Conservation (phyloP, 2,888 invertebrate species). For the Eupithecia vulgata region DNA sequence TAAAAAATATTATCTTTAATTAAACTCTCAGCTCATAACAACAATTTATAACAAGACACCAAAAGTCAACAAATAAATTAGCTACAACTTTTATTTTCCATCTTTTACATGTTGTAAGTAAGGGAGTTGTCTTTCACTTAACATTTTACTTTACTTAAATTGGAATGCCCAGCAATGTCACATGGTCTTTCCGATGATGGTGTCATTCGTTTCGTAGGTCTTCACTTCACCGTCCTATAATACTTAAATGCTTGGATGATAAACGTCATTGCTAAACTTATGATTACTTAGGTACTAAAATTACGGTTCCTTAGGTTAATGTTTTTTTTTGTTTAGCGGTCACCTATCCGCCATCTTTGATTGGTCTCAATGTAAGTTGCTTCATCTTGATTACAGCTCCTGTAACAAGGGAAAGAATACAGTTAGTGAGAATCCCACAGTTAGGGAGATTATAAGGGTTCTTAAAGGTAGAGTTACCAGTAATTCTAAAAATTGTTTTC, state of each 20-base stretch:
- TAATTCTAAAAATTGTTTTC: not conserved
- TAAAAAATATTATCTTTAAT: constrained; percentile 67
- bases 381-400: constrained; percentile 60
- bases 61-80: constrained; percentile 54
- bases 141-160: constrained; percentile 65
- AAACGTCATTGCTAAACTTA: constrained; percentile 65
- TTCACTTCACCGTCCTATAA: constrained; percentile 50
- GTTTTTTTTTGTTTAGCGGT: constrained; percentile 58
- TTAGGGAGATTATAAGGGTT: not conserved
- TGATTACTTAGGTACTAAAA: constrained; percentile 71
- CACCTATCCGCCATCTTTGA: constrained; percentile 60
- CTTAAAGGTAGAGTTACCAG: not conserved
- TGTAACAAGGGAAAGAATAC: constrained; percentile 59
- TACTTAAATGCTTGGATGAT: constrained; percentile 77
- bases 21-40: constrained; percentile 71
- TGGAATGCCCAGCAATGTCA: constrained; percentile 77
- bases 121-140: constrained; percentile 71
- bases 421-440: not conserved
- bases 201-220: constrained; percentile 41
- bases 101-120: constrained; percentile 38
- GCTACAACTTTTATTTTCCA: constrained; percentile 52
- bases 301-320: constrained; percentile 78
- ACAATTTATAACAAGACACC: constrained; percentile 63
- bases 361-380: constrained; percentile 68
- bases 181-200: constrained; percentile 42